A percentile compares a stretch with the other conserved stretches of the same genome.
These are phyloP conservation scores for Acromyrmex heyeri DNA, from an alignment of 1,140 invertebrate genomes.

Conservation along the genomic window DNA sequence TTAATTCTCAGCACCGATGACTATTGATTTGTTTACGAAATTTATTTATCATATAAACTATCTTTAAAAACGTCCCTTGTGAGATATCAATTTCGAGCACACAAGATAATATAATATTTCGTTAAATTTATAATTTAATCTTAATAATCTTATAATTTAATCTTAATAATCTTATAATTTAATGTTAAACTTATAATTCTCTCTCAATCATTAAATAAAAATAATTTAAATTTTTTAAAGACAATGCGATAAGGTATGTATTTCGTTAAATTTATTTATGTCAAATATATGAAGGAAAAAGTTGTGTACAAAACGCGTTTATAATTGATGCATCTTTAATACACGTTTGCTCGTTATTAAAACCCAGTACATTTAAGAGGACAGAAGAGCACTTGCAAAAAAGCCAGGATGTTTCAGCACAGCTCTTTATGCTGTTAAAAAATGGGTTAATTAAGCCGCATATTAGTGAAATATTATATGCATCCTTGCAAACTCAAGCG, in stretches of 20 bases:
- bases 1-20: constrained; percentile 7
- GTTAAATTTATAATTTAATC: background rate
- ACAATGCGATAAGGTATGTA: background rate
- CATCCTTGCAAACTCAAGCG: background rate
- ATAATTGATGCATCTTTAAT: constrained; percentile 6
- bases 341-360: constrained; percentile 20
- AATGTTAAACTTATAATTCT: background rate
- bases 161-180: background rate
- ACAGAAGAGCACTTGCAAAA: background rate
- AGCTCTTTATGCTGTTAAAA: background rate
- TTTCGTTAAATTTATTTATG: background rate
- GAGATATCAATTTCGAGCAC: background rate
- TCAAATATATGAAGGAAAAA: background rate
- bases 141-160: background rate
- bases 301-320: background rate
- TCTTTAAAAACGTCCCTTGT: background rate
- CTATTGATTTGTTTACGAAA: constrained; percentile 4
- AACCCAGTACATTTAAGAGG: constrained; percentile 18
- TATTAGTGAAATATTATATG: constrained; percentile 32
- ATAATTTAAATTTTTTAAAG: background rate
- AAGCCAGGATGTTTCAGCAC: background rate
- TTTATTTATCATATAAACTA: constrained; percentile 11
- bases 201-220: background rate
- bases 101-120: background rate
- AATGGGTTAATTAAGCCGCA: constrained; percentile 26